Base-by-base conservation (phyloP, 2,113 vertebrate genomes). In the Columbina picui region DNA sequence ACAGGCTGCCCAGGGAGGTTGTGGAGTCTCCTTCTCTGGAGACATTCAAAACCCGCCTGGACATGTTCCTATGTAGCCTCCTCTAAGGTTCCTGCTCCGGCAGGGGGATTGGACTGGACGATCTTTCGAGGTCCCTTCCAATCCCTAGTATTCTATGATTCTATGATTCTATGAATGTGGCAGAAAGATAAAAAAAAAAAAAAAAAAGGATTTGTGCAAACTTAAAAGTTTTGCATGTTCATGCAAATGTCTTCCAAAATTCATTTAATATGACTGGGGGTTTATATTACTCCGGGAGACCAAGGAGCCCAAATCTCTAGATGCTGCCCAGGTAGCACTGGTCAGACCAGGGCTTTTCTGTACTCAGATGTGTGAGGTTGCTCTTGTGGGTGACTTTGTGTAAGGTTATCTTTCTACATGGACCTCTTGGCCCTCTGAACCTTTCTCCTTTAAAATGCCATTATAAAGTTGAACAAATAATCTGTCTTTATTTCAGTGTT, bases 211-310 rank as follows among this genome's bases (percentile, higher is more conserved):
- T 74, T 26, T n/a, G 6, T 63, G 60, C 41, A 59, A 74, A 63
- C 17, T 60, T 16, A 26, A 32, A n/a, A 70, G 68, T 15, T n/a
- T 53, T 47, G 6, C 7, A 10, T 4, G 3, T 41, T 67, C 17
- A 3, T 1, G 0, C n/a, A 61, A 45, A 45, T 0, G 0, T 57
- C 39, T 76, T 79, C 49, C 52, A 67, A 41, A 75, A 39, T 15
- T 76, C 2, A 41, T 64, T 77, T 64, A 30, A 23, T 81, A 4
- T 45, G 77, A 10, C 56, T 8, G 4, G 23, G 52, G 13, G 4
- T 12, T 39, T 52, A 2, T 19, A 12, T 27, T 43, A 18, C 15
- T 68, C 30, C 19, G 43, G 39, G 59, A 53, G 10, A 30, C 29
- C 21, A 19, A 82, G 64, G 27, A 71, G 13, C 32, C 47, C 20